These are phyloP conservation scores for Periophthalmus modestus DNA, from an alignment of 2,113 vertebrate species.

Conservation along the genomic window DNA sequence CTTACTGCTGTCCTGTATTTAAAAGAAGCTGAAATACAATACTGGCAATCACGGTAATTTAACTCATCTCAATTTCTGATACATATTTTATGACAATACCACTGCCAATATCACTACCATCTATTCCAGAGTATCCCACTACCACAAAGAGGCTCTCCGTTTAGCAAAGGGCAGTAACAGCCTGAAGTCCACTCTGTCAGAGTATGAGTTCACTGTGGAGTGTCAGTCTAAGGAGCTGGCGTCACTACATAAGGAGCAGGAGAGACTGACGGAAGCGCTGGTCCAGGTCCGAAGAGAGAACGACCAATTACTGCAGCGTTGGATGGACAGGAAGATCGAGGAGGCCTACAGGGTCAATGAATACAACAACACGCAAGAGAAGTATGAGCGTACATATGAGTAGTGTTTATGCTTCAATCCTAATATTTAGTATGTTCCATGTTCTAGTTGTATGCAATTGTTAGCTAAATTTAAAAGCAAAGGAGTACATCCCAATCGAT, in stretches of 20 bases:
- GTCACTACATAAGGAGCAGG: constrained; percentile 50
- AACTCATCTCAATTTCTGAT: not conserved
- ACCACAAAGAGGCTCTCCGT: constrained; percentile 68
- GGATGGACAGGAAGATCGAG: constrained; percentile 74
- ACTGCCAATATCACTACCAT: not conserved
- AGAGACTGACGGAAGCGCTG: constrained; percentile 48
- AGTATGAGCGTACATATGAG: constrained; percentile 42
- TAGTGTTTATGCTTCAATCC: no score
- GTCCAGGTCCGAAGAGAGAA: constrained; percentile 48
- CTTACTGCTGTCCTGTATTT: constrained; percentile 67
- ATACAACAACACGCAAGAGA: constrained; percentile 67
- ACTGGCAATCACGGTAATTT: constrained; percentile 78
- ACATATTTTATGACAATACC: not conserved
- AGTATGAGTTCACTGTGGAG: constrained; percentile 67
- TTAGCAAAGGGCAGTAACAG: constrained; percentile 57
- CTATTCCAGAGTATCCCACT: constrained; percentile 66
- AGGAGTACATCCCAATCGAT: no score
- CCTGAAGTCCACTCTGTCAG: constrained; percentile 57
- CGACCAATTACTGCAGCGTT: constrained; percentile 69
- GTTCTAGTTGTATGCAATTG: no score
- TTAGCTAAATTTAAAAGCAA: no score
- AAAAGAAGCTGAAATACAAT: constrained; percentile 77
- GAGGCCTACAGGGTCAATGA: constrained; percentile 73
- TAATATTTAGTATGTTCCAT: no score
- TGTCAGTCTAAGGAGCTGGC: constrained; percentile 68